phyloP scores from a whole-genome alignment of 2,888 invertebrate species.

The Epirrita christyi region DNA sequence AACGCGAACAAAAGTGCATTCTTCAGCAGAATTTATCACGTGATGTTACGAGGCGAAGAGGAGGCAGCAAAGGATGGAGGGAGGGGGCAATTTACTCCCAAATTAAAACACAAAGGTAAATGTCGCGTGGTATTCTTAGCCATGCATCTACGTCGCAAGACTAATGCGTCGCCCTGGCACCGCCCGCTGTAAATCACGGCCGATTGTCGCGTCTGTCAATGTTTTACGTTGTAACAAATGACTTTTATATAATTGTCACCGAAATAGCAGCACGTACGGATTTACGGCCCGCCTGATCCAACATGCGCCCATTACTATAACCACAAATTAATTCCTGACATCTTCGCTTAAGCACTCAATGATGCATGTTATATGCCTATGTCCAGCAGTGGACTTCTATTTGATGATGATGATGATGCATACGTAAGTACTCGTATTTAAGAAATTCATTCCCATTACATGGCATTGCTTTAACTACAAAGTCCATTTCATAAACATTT shows the following conservation, averaged over 20 bases:
- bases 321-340: too few species aligned
- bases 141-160: slow-evolving; percentile 46
- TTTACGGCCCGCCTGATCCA: slow-evolving; percentile 5
- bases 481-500: too few species aligned
- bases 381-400: too few species aligned
- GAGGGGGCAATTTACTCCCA: slow-evolving; percentile 52
- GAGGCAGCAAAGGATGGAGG: slow-evolving; percentile 26
- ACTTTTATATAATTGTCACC: slow-evolving; percentile 39
- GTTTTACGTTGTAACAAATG: slow-evolving; percentile 37
- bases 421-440: too few species aligned
- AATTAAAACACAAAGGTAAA: slow-evolving; percentile 68
- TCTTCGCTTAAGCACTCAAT: too few species aligned
- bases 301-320: slow-evolving; percentile 4
- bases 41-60: slow-evolving; percentile 47
- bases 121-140: slow-evolving; percentile 64
- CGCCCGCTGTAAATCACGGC: slow-evolving; percentile 43
- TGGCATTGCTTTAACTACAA: too few species aligned
- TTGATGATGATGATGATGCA: too few species aligned
- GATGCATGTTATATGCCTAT: too few species aligned
- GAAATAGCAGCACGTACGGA: slow-evolving; percentile 29
- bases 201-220: slow-evolving; percentile 41
- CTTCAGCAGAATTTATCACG: slow-evolving; percentile 61
- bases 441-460: too few species aligned
- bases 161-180: slow-evolving; percentile 48
- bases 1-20: slow-evolving; percentile 46